Conservation (phyloP, 2,888 invertebrate species). For the Lysandra bellargus region DNA sequence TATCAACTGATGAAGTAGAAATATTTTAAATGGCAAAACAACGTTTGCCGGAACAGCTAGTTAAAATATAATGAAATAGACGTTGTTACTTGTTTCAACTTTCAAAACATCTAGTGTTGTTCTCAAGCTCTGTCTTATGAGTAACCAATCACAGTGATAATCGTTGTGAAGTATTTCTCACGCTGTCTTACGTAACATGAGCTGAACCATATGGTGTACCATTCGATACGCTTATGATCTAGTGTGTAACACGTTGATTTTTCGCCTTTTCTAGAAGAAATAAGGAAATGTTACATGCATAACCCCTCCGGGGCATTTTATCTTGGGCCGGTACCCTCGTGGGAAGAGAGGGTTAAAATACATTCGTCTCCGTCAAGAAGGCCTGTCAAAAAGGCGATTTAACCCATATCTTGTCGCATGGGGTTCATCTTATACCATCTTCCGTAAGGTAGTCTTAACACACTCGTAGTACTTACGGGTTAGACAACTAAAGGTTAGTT, state of each 20-base stretch:
- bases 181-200: slow-evolving; percentile 28
- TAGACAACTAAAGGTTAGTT: not conserved
- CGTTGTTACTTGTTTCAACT: not conserved
- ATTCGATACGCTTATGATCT: slow-evolving; percentile 18
- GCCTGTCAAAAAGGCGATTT: slow-evolving; percentile 16
- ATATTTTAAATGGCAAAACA: too few species aligned
- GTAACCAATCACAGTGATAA: slow-evolving; percentile 21
- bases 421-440: not conserved
- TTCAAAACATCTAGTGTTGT: not conserved
- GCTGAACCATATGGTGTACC: slow-evolving; percentile 15
- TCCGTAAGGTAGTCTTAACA: not conserved
- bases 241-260: not conserved
- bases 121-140: not conserved
- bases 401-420: slow-evolving; percentile 12
- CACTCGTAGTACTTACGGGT: not conserved
- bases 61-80: not conserved
- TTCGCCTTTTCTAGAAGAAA: not conserved
- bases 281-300: not conserved
- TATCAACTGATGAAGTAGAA: too few species aligned
- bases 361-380: slow-evolving; percentile 19
- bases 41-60: too few species aligned
- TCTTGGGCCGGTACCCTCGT: not conserved
- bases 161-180: slow-evolving; percentile 21
- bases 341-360: not conserved
- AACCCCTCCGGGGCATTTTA: not conserved